These are phyloP conservation scores for Platycnemis pennipes DNA, from an alignment of 2,888 invertebrate species.

Conservation along the genomic window DNA sequence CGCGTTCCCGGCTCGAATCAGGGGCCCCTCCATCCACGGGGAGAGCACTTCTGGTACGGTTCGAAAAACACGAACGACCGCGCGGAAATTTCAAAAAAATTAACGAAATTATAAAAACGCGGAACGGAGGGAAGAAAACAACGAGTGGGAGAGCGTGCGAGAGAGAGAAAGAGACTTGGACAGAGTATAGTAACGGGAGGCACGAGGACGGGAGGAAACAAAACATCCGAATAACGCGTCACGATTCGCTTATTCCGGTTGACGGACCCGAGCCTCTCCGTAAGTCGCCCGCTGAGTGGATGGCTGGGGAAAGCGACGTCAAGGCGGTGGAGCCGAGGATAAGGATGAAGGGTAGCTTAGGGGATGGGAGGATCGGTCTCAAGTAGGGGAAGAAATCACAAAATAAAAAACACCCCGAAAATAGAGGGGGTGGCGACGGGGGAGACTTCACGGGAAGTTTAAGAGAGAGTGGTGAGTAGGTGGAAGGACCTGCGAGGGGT, in stretches of 20 bases:
- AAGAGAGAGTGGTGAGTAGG: neutral
- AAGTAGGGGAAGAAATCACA: neutral
- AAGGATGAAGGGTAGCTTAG: neutral
- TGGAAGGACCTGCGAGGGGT: neutral
- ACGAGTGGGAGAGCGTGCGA: neutral
- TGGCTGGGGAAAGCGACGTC: too few relatives aligned
- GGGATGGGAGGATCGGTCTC: neutral
- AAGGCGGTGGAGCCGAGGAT: too few relatives aligned
- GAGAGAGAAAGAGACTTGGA: neutral
- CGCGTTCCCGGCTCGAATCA: neutral
- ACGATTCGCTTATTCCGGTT: too few relatives aligned
- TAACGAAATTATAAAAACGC: neutral
- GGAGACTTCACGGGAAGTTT: neutral
- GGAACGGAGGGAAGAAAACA: neutral
- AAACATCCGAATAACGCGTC: too few relatives aligned
- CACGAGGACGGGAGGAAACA: too few relatives aligned
- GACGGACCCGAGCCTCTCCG: too few relatives aligned
- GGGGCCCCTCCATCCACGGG: neutral
- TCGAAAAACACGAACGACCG: neutral
- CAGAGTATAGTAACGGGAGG: neutral
- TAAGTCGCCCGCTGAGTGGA: too few relatives aligned
- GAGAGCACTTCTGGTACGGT: neutral
- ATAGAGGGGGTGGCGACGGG: too few relatives aligned
- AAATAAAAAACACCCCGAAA: neutral
- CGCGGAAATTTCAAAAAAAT: neutral